Base-by-base conservation (phyloP, 2,888 invertebrate species). In the Thera britannica region DNA sequence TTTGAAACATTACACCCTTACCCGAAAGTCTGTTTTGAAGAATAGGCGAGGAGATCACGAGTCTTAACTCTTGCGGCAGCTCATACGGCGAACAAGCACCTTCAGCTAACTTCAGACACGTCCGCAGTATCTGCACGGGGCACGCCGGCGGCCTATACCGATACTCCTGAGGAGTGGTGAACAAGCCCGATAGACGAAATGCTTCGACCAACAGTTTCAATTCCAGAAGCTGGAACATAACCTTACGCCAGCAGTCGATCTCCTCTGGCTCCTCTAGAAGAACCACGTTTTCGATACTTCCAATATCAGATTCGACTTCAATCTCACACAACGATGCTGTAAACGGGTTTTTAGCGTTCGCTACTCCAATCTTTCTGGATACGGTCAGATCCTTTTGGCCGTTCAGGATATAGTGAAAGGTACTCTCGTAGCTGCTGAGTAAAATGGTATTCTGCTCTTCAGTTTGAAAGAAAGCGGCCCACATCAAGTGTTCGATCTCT, bases 31-130 rank as follows among this genome's bases (percentile, higher is more conserved):
- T 90, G 71, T 85, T 88, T 65, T 90, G 90, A 54, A 86, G 72
- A 12, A 84, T 76, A 4, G 92, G 88, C 41, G 92, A 90, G 0
- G 93, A 87, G 54, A 93, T 92, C 7, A 96, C 88, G 65, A 95
- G 87, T 61, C 95, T 94, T 79, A 97, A 94, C 78, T 96, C 95
- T 58, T 94, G 90, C 2, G 95, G 95, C 75, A 97, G 83, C 68
- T 96, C 95, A 77, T 95, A 94, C 0, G 96, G 96, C 51, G 94
- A 90, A 49, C 95, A 89, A 3, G 94, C 89, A 2, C 95, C 95
- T 82, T 96, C 96, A 0, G 96, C 96, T 62, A 96, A 82, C 78
- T 93, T 94, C 73, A 95, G 87, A 72, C 96, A 96, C 2, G 96
- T 90, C 81, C 95, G 92, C 57, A 96, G 80, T 52, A 95, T 94